A percentile compares a stretch with the other conserved stretches of the same genome.
Conservation (phyloP, 2,797 vertebrate species). For the Sebastolobus alascanus region DNA sequence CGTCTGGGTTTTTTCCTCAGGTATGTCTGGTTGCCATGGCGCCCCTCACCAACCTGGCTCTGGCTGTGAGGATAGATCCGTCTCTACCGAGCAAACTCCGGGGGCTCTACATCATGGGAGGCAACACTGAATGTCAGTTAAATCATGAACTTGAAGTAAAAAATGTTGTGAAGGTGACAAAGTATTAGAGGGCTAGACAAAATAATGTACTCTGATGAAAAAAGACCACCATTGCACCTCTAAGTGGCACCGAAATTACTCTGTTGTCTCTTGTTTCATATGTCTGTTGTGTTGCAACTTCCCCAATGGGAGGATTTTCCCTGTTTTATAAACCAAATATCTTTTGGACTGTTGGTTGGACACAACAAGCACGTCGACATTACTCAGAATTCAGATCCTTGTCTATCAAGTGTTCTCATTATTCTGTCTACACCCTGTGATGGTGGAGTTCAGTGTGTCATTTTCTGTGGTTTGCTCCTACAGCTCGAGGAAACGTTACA, state of each 20-base stretch:
- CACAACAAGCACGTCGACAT: neutral
- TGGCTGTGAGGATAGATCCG: slow-evolving; percentile 86
- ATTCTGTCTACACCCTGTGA: neutral
- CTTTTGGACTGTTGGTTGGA: neutral
- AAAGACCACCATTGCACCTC: neutral
- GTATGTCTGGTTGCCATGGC: slow-evolving; percentile 85
- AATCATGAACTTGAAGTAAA: neutral
- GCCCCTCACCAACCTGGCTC: slow-evolving; percentile 87
- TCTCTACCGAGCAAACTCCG: slow-evolving; percentile 82
- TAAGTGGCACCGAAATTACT: neutral
- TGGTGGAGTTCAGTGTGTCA: neutral
- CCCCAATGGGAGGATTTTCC: neutral
- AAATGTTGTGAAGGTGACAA: neutral
- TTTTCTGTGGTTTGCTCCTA: neutral
- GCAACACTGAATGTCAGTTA: slow-evolving; percentile 86
- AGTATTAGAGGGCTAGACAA: neutral
- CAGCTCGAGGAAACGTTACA: slow-evolving; percentile 86
- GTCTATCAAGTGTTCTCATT: neutral
- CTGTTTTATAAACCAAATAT: neutral
- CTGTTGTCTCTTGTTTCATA: neutral
- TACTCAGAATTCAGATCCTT: neutral
- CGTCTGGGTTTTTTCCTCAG: slow-evolving; percentile 60
- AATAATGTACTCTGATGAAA: neutral
- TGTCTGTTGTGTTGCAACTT: neutral
- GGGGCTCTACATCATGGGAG: slow-evolving; percentile 86